Base-by-base conservation (phyloP, 2,888 invertebrate genomes). In the Sesia apiformis region DNA sequence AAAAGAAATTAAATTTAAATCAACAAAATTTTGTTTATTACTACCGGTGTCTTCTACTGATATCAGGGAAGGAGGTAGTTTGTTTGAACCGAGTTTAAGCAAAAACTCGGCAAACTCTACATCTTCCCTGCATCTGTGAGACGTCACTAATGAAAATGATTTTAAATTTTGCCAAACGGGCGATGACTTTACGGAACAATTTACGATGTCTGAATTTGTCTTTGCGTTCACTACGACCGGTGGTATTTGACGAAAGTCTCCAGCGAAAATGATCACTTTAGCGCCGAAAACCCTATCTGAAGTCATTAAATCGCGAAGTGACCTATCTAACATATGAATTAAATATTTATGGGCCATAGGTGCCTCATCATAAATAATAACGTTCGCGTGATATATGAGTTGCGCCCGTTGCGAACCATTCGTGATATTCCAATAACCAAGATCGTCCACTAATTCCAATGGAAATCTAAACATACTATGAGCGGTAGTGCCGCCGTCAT, bases 191-290 rank as follows among this genome's bases (percentile, higher is more conserved):
- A 43, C 4, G 4, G 52, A 57, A 8, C 39, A 40, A 52, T 57
- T 55, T 23, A 55, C 4, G n/a, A 55, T 50, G 53, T 57, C 57
- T 3, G 42, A 53, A 43, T 53, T 53, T 8, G 42, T 49, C 43
- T 7, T 39, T 2, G 57, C 57, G 3, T 52, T 39, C 0, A 50
- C 8, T 3, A 60, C 55, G 3, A 60, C 57, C 7, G 60, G 58
- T 41, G 57, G 56, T n/a, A 60, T 57, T 50, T 58, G 58, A n/a
- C 58, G 53, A 52, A 58, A 60, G 46, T 60, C 57, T 3, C 58
- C 58, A 6, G 58, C 55, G 42, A 58, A 60, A 51, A 60, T 57
- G n/a, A 60, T 49, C 3, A 58, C 46, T 57, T 58, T 57, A 39
- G 58, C 60, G 8, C 60, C 57, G 41, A 60, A 60, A n/a, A 54